Evolutionary conservation across 2,888 invertebrate genomes (phyloP), one percentile per base, ranked within the genome.

Genomic region (Hecatera dysodea): DNA sequence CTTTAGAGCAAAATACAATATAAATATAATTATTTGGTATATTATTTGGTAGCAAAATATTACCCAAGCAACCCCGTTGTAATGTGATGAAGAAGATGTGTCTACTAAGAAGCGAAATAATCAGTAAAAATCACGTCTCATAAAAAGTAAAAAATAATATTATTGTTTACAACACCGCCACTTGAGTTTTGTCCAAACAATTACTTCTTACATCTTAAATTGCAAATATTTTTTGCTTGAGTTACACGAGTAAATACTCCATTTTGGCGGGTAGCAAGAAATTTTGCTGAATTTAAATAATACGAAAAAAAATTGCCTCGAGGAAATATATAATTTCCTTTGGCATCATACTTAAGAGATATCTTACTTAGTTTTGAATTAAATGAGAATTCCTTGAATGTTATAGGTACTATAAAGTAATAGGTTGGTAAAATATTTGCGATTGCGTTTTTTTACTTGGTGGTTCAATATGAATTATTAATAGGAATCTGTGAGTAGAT

Each of bases 151-250:
- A 44, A 74, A 44, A 64, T 55, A 59, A 65, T 39, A n/a, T 55
- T 77, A 72, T 68, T 60, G 72, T 62, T 67, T 59, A 60, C 53
- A 69, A 75, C 71, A 68, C 55, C 52, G 46, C 53, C 61, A 55
- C 63, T 78, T 61, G 33, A 46, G 67, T 73, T 72, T 72, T 72
- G 55, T 70, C 7, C 56, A 69, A 64, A 62, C 67, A 78, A 80
- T 83, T 73, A 83, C 73, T 56, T 65, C 78, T n/a, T 62, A 55
- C 2, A 33, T 63, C 44, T 27, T 63, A 76, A 81, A 83, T 78
- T 78, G 67, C 44, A 7, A 63, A 72, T n/a, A 66, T 76, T 82
- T 72, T 75, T 76, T 67, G 71, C 72, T 74, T 62, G 66, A 73
- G 66, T 57, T 70, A 74, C 68, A 67, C 60, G 27, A 39, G 63